A percentile compares a stretch with the other conserved stretches of the same genome.
Evolutionary conservation across 2,888 invertebrate species (phyloP).

Genomic region (Pocota personata): DNA sequence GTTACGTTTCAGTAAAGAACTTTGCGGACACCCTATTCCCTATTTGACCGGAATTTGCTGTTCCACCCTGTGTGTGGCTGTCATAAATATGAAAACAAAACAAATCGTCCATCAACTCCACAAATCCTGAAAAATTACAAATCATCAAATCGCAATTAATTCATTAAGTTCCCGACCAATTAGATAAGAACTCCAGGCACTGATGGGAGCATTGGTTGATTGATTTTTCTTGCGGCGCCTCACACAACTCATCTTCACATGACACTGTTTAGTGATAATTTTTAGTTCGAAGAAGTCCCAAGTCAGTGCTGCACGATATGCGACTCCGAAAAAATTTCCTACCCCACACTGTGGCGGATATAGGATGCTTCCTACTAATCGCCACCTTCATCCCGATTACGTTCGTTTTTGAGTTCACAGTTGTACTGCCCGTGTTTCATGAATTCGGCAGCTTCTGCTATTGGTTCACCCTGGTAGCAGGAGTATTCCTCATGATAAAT

Average conservation of each 20-base stretch:
- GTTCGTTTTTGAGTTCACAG: conserved; percentile 84
- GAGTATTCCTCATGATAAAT: conserved; percentile 90
- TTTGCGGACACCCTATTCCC: not conserved
- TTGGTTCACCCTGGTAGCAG: conserved; percentile 86
- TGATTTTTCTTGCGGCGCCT: conserved; percentile 13
- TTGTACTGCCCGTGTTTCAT: conserved; percentile 89
- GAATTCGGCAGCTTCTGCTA: conserved; percentile 84
- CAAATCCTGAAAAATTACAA: not conserved
- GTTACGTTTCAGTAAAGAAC: not conserved
- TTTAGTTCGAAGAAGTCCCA: not conserved
- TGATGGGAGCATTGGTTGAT: conserved; percentile 7
- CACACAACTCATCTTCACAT: conserved; percentile 24
- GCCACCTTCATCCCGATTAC: conserved; percentile 79
- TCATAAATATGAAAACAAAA: conserved; percentile 39
- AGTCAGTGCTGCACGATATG: conserved; percentile 50
- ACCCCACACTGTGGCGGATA: conserved; percentile 78
- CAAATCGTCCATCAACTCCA: conserved; percentile 25
- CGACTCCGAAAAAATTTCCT: conserved; percentile 75
- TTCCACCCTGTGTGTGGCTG: not conserved
- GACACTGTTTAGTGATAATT: conserved; percentile 8
- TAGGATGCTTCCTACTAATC: conserved; percentile 78
- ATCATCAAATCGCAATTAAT: not conserved
- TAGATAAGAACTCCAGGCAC: conserved; percentile 9
- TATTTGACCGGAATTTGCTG: not conserved
- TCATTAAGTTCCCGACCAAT: conserved; percentile 1